Base-by-base conservation (phyloP, 2,113 vertebrate species). In the Callipepla californica region DNA sequence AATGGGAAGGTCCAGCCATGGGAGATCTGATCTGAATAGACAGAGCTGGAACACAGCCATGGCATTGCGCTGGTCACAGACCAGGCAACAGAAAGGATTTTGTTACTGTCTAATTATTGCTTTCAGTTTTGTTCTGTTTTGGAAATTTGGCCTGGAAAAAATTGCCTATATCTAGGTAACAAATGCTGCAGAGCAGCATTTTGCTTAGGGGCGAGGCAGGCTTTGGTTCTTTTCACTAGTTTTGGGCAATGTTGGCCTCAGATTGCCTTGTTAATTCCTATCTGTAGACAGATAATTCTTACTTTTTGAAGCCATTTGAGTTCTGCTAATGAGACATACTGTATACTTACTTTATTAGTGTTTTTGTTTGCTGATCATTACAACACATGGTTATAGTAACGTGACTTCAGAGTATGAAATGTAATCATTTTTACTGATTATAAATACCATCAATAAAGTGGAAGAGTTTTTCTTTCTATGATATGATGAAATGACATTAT, bases 331-430 rank as follows among this genome's bases (percentile, higher is more conserved):
- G 87, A 91, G 68, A 14, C 11, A 8, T 59, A 44, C 75, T 83
- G 51, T 65, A 59, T 75, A 42, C 58, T 66, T 40, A 28, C 44
- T 61, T 72, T 80, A 57, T 78, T 75, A 48, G 25, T 17, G 21
- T 47, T 83, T 47, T 77, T 85, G 36, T 92, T 75, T 91, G 55
- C 57, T 48, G 75, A 61, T 17, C 83, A 34, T 85, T 90, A 21
- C 6, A 2, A 32, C 72, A 80, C 23, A 32, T 68, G 67, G 50
- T 30, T 75, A 57, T 61, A 86, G 44, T 79, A 83, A 65, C 57
- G 75, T 70, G 76, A 72, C 85, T 88, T 83, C 85, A 90, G 76
- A 92, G 92, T 94, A 90, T 45, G 30, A 77, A 92, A 91, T 95
- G 63, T 44, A 83, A 80, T 94, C 88, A 85, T 90, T 94, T 91